Evolutionary conservation across 2,797 vertebrate species (phyloP), one percentile per base, ranked within the genome.

Genomic region (Chaetodon trifasciatus): DNA sequence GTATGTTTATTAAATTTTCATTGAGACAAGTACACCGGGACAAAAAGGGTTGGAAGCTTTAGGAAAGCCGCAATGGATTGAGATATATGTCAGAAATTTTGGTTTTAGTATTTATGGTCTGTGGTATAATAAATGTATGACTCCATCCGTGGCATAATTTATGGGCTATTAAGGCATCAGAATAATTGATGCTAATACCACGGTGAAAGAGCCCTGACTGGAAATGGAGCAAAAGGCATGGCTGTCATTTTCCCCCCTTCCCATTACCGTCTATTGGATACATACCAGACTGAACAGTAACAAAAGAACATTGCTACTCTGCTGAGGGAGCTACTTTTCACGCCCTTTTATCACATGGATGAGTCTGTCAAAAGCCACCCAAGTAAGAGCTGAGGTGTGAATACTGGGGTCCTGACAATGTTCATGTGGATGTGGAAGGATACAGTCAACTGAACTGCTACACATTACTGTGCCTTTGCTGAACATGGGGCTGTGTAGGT

Each of bases 401-500:
- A 74, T 71, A 76, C 75, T 47, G 67, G 37, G 68, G 80, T 85
- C 87, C 44, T 63, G 76, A 81, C 63, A 56, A 74, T 65, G 79
- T 71, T 81, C 70, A 40, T 7, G 65, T 64, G 70, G 81, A 82
- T 39, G 64, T 76, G 76, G 81, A 86, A 61, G 86, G 79, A 89
- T 75, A 68, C 58, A 83, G 87, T 86, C 78, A 79, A 62, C 80
- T 73, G 76, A 87, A 86, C 86, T 89, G 88, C 89, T 88, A 87
- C 84, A 81, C 80, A 86, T 92, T 86, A 89, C 86, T 86, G 93
- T 95, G 93, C 93, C 94, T 94, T 94, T 88, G 83, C 89, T 50
- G 77, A 94, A 92, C 83, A 86, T 32, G 79, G 88, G 87, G 84
- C 88, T 89, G 88, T 71, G 76, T 78, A 76, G 70, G 82, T 89